phyloP scores from a whole-genome alignment of 2,888 invertebrate genomes.

The Alviniconcha strummeri region DNA sequence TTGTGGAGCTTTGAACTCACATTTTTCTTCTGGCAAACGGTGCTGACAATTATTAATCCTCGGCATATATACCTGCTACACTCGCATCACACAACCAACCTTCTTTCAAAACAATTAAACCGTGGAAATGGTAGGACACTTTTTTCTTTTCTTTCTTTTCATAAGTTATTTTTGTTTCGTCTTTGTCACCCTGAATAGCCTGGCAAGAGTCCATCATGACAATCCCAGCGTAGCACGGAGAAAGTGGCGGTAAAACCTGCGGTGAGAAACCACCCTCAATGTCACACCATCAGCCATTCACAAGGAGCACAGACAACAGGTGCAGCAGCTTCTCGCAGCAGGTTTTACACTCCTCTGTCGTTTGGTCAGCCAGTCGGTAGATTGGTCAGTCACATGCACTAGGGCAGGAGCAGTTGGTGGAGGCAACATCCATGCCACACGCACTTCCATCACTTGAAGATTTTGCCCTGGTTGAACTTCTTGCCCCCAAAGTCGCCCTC shows the following conservation, averaged over 20 bases:
- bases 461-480: slow-evolving; percentile 98
- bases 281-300: not conserved
- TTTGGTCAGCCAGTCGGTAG: not conserved
- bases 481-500: slow-evolving; percentile 91
- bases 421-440: not conserved
- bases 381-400: not conserved
- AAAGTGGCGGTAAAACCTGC: not conserved
- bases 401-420: not conserved
- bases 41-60: no score
- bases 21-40: no score
- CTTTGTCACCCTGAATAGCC: not conserved
- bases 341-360: not conserved
- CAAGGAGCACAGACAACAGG: slow-evolving; percentile 8
- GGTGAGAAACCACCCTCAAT: slow-evolving; percentile 14
- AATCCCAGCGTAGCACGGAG: not conserved
- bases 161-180: not conserved
- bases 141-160: not conserved
- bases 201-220: not conserved
- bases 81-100: no score
- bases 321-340: slow-evolving; percentile 10
- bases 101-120: not conserved
- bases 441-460: slow-evolving; percentile 87
- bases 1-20: no score
- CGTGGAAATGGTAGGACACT: not conserved
- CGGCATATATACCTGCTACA: no score